Percentiles rank a stretch among this genome's conserved stretches.
phyloP scores from a whole-genome alignment of 2,888 invertebrate genomes.

The Crocallis elinguaria region DNA sequence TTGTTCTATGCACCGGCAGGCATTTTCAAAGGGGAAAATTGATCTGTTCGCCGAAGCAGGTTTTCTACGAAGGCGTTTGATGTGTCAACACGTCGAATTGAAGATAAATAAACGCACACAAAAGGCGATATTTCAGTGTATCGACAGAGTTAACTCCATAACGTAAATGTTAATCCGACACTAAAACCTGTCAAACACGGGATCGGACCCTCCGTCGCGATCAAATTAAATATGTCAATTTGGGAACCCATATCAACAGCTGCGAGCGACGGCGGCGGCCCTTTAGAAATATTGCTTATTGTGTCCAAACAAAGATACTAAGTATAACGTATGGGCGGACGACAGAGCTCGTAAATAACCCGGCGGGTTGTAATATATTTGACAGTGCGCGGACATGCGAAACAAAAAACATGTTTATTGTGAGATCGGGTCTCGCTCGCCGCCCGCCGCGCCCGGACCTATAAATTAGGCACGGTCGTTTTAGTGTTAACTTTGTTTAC shows the following conservation, averaged over 20 bases:
- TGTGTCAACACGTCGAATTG: slow-evolving; percentile 58
- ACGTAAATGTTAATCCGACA: slow-evolving; percentile 81
- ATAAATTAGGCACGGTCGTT: slow-evolving; percentile 70
- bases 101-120: slow-evolving; percentile 52
- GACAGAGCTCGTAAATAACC: slow-evolving; percentile 83
- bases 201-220: slow-evolving; percentile 79
- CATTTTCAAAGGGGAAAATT: slow-evolving; percentile 75
- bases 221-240: slow-evolving; percentile 86
- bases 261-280: slow-evolving; percentile 80
- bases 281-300: slow-evolving; percentile 85
- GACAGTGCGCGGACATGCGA: slow-evolving; percentile 84
- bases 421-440: slow-evolving; percentile 65
- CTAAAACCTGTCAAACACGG: slow-evolving; percentile 82
- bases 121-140: slow-evolving; percentile 60
- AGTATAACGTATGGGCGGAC: slow-evolving; percentile 85
- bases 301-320: slow-evolving; percentile 85
- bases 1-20: slow-evolving; percentile 62
- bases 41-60: slow-evolving; percentile 63
- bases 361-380: slow-evolving; percentile 84
- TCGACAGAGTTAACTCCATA: slow-evolving; percentile 74
- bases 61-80: slow-evolving; percentile 66
- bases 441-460: slow-evolving; percentile 50
- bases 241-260: slow-evolving; percentile 84
- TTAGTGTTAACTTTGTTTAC: slow-evolving; percentile 67
- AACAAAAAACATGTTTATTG: slow-evolving; percentile 85